Conservation (phyloP, 2,113 vertebrate genomes). For the Leucoraja erinaceus region DNA sequence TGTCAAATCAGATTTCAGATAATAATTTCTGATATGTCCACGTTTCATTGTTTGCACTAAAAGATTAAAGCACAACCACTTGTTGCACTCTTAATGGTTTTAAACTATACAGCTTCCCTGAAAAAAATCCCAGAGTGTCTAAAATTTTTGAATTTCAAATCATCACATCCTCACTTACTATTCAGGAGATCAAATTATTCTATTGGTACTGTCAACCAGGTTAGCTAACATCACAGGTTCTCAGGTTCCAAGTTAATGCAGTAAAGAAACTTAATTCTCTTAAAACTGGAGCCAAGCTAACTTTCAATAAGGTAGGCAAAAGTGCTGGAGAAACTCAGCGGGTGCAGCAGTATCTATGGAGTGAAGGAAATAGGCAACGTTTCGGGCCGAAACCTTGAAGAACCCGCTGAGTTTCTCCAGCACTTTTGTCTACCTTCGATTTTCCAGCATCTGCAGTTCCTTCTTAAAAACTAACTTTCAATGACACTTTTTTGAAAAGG, state of each 20-base stretch:
- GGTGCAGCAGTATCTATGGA: too few relatives aligned
- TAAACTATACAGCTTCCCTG: neutral
- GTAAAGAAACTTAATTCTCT: neutral
- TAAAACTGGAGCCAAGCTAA: neutral
- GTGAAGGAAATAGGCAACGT: too few relatives aligned
- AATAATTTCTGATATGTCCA: neutral
- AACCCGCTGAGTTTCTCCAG: too few relatives aligned
- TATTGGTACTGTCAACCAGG: neutral
- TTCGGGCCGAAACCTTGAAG: too few relatives aligned
- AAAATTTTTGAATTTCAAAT: neutral
- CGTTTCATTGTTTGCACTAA: neutral
- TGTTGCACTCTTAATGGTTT: neutral
- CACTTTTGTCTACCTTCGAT: too few relatives aligned
- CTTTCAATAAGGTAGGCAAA: neutral
- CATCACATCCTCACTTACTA: neutral
- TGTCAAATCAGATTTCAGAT: neutral
- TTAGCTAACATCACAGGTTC: neutral
- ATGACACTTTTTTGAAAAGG: too few relatives aligned
- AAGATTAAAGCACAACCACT: neutral
- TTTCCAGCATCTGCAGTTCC: too few relatives aligned
- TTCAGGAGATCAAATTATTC: neutral
- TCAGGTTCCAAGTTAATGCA: neutral
- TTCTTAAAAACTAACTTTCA: too few relatives aligned
- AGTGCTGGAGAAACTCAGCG: too few relatives aligned
- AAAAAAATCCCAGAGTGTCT: neutral